These are phyloP conservation scores for Bombus confusus DNA, from an alignment of 1,140 invertebrate species.

Conservation along the genomic window DNA sequence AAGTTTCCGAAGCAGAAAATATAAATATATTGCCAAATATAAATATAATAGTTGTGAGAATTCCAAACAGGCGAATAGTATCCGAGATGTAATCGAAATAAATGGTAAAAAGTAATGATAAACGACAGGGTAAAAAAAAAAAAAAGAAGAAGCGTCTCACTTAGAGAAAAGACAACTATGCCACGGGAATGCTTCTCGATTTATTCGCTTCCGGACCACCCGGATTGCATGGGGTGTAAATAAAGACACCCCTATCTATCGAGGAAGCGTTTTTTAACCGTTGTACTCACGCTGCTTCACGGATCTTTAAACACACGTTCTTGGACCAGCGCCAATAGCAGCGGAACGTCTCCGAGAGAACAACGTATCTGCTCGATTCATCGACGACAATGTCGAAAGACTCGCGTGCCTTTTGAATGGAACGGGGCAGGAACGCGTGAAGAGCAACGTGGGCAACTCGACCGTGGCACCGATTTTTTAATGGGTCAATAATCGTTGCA, in stretches of 20 bases:
- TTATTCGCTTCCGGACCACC: slow-evolving; percentile 37
- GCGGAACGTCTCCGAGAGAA: neutral
- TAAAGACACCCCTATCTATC: slow-evolving; percentile 45
- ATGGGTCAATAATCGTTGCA: slow-evolving; percentile 50
- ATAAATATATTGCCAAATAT: too few species aligned
- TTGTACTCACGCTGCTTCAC: neutral
- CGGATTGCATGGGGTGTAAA: slow-evolving; percentile 27
- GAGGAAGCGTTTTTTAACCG: slow-evolving; percentile 10
- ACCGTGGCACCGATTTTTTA: slow-evolving; percentile 56
- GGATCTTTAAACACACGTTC: neutral
- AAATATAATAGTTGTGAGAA: too few species aligned
- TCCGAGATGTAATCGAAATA: too few species aligned
- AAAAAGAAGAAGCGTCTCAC: neutral
- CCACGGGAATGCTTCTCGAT: slow-evolving; percentile 2
- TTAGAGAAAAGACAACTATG: neutral
- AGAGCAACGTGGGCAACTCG: slow-evolving; percentile 26
- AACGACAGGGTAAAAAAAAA: too few species aligned
- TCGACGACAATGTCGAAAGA: neutral
- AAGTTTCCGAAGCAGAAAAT: too few species aligned
- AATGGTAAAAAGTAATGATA: too few species aligned
- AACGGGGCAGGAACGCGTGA: slow-evolving; percentile 33
- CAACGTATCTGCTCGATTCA: neutral
- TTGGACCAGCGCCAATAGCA: slow-evolving; percentile 4
- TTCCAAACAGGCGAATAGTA: too few species aligned
- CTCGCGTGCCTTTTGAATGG: neutral